phyloP scores from a whole-genome alignment of 2,888 invertebrate species.

The Herminia tarsipennalis region DNA sequence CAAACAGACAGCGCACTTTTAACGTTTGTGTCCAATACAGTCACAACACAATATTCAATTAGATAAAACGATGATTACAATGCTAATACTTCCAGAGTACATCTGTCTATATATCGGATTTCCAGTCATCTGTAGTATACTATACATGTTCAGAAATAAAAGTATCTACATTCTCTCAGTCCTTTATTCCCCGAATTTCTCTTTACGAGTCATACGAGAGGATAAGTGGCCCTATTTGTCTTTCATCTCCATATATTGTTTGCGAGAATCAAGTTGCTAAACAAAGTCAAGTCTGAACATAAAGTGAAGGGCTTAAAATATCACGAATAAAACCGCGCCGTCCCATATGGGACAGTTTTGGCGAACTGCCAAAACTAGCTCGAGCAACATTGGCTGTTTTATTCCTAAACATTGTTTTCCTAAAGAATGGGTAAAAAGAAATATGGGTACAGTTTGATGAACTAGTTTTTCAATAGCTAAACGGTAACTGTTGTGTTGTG shows the following conservation, averaged over 20 bases:
- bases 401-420: constrained; percentile 26
- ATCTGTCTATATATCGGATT: no score
- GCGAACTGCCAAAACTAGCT: constrained; percentile 32
- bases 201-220: background rate
- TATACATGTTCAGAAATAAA: no score
- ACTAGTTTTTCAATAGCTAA: background rate
- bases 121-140: no score
- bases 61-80: no score
- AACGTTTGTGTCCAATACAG: no score
- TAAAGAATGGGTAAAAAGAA: no score
- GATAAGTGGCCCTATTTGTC: constrained; percentile 3
- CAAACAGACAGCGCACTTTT: no score
- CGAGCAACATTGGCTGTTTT: constrained; percentile 27
- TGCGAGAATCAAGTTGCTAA: constrained; percentile 13
- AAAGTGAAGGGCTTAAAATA: constrained; percentile 34
- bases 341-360: constrained; percentile 39
- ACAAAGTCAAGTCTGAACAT: constrained; percentile 24
- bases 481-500: no score
- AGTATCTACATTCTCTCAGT: background rate
- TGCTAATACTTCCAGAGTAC: no score
- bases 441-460: background rate
- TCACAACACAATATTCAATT: no score
- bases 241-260: constrained; percentile 10
- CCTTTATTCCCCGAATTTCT: background rate
- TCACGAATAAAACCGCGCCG: constrained; percentile 36